Percentiles rank a stretch among this genome's conserved stretches.
These are phyloP conservation scores for Zophobas atratus DNA, from an alignment of 1,140 invertebrate genomes.

Conservation along the genomic window DNA sequence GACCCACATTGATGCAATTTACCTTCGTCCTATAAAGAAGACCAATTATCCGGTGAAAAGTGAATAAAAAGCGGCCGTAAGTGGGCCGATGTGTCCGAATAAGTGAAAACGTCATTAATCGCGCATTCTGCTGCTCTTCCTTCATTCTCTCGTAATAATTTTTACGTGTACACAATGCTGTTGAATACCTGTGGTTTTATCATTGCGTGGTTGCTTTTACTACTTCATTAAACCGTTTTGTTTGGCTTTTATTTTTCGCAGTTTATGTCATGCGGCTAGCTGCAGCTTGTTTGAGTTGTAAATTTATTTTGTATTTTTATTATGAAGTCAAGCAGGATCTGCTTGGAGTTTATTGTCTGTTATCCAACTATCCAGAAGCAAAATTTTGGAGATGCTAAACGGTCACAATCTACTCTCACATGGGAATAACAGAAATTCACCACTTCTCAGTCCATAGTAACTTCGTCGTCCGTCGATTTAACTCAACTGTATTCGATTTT, in stretches of 20 bases:
- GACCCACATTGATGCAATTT: constrained; percentile 35
- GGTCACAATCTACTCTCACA: no score
- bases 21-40: constrained; percentile 31
- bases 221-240: constrained; percentile 51
- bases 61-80: constrained; percentile 30
- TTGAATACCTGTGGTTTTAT: constrained; percentile 50
- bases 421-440: no score
- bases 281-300: constrained; percentile 46
- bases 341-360: constrained; percentile 19
- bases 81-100: constrained; percentile 37
- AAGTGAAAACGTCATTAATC: constrained; percentile 39
- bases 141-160: constrained; percentile 32
- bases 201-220: constrained; percentile 52
- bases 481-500: no score
- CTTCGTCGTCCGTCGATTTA: no score
- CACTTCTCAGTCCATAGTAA: no score
- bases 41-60: constrained; percentile 42
- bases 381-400: no score
- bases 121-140: constrained; percentile 43
- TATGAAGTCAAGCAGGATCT: constrained; percentile 24
- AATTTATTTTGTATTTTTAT: constrained; percentile 42
- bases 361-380: neutral
- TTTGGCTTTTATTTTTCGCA: constrained; percentile 46
- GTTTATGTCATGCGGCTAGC: constrained; percentile 40
- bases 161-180: constrained; percentile 37